Base-by-base conservation (phyloP, 2,888 invertebrate genomes). In the Arrhopalites spinosus region DNA sequence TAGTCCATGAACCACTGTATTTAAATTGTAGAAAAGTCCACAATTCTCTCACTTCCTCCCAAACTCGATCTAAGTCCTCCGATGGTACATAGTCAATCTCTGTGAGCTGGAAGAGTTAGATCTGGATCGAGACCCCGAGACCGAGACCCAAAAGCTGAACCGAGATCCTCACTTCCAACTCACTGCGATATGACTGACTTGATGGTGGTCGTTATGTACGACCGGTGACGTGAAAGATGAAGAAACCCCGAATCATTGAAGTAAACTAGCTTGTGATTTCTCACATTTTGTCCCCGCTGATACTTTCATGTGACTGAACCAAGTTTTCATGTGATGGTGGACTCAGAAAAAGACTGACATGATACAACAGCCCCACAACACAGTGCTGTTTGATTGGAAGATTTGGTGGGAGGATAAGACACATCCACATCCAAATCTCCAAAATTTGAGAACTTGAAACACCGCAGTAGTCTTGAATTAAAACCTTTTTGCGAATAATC, bases 21-120 rank as follows among this genome's bases (percentile, higher is more conserved):
- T 61, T 47, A 82, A 50, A 59, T 47, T 50, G 1, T 20, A 36
- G 3, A 23, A n/a, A 47, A 67, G 20, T 45, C 43, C 30, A 29
- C 11, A 15, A 63, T 29, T 63, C 61, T 74, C 75, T 73, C 77
- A 47, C 43, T 73, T 74, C 66, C 74, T 66, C 50, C 50, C 23
- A 20, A 25, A 56, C 56, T 56, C 43, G 59, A 25, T 68, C n/a
- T 17, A 68, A 66, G 15, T 25, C 68, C 17, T 59, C 59, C 36
- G 67, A 63, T 36, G 70, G 36, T 27, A 36, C 20, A 8, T 59
- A 61, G 61, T 77, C 76, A 73, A 77, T 73, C 79, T 85, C 86
- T 84, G 85, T 89, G 88, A 90, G 90, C 90, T 90, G 90, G 90
- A 90, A 90, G 90, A 90, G 90, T 89, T 90, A 90, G 90, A 90